Conservation (phyloP, 2,113 vertebrate species). For the Microcebus tavaratra region DNA sequence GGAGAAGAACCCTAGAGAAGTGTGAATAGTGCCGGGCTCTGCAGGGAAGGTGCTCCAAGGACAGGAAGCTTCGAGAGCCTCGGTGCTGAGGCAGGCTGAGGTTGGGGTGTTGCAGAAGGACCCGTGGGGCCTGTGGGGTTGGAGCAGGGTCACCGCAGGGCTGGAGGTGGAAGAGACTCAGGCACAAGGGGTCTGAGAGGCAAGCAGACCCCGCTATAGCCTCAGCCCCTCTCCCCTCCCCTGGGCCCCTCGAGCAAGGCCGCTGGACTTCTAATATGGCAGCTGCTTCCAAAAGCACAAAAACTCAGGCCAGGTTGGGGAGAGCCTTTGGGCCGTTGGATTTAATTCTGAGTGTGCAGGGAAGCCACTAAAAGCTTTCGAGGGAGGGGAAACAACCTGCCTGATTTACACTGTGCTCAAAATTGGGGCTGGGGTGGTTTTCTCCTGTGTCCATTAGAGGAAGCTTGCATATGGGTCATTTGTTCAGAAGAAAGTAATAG, state of each 20-base stretch:
- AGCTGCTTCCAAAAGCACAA: neutral
- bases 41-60: neutral
- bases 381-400: neutral
- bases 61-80: too few species aligned
- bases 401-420: neutral
- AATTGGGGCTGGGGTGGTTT: neutral
- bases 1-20: neutral
- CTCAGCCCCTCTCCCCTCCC: neutral
- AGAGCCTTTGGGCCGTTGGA: neutral
- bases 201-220: neutral
- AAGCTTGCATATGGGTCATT: neutral
- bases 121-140: accelerated
- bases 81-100: neutral
- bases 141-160: neutral
- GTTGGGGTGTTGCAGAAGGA: neutral
- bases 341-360: neutral
- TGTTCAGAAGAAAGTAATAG: neutral
- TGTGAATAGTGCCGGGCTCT: accelerated
- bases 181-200: neutral
- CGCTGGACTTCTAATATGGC: neutral
- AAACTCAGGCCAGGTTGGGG: accelerated
- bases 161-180: neutral
- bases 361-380: neutral
- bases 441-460: neutral
- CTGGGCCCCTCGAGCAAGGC: too few species aligned